Base-by-base conservation (phyloP, 2,888 invertebrate species). In the Caenorhabditis imperialis region DNA sequence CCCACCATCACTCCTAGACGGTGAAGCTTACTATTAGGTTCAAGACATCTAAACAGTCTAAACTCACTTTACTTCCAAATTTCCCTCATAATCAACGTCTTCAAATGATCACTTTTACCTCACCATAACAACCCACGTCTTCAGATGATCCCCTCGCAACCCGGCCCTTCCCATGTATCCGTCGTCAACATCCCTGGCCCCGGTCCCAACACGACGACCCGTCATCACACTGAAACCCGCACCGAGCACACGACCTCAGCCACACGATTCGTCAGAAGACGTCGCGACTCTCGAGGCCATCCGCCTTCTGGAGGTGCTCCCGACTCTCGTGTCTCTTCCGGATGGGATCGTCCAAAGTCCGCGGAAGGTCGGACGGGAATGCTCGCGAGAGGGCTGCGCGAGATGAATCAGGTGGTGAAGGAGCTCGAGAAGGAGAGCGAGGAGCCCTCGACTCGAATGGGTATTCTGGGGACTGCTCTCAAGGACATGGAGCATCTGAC, bases 391-490 rank as follows among this genome's bases (percentile, higher is more conserved):
- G 75, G 72, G 10, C 35, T 78, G 18, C 25, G 50, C 10, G 75
- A 78, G 48, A 78, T 75, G 67, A 76, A 75, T 33, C 38, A 61
- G 18, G 48, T 58, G 51, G 65, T 67, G 14, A 53, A 73, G 35
- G 78, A 76, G 30, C 37, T 75, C 20, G 73, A 78, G 38, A 16
- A 71, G 6, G 70, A 51, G 3, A 62, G 76, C 23, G 57, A 69
- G 37, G 74, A 74, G 42, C 74, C 73, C 16, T 40, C 48, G 16
- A 76, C 61, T 18, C 63, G 85, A 14, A 70, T 75, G 12, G 85
- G 85, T 1, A 85, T 85, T 22, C 67, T 85, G 37, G 85, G 85
- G 37, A 77, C 75, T 23, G 77, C 80, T 1, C 63, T 84, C 38
- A 76, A 74, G 50, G 80, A 80, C 33, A 74, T 79, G 51, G 61